Evolutionary conservation across 2,797 vertebrate genomes (phyloP), one percentile per base, ranked within the genome.

Genomic region (Acomys russatus): DNA sequence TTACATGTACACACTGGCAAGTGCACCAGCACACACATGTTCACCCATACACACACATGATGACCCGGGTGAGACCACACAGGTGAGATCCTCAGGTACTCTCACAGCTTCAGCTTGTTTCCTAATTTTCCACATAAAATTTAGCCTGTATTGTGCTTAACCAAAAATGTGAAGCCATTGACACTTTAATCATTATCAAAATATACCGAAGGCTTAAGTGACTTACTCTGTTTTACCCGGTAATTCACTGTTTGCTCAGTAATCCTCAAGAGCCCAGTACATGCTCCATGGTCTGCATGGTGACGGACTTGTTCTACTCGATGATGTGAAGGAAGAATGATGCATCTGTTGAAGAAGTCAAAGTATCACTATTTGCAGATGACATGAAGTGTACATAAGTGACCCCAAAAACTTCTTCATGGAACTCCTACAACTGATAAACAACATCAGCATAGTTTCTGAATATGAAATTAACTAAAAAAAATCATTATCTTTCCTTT

Each of bases 171-270:
- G 6, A 51, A 86, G 49, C 6, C 61, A 76, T 51, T 90, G 74
- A 91, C 86, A 92, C 25, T 91, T 96, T 94, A 97, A 96, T 96
- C 83, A 77, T 82, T 95, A 94, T 90, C 86, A 97, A 97, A 96
- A 96, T 94, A 95, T 96, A 76, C 94, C 78, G 83, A 95, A 92
- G 91, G 92, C 95, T 96, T 95, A 97, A 92, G 59, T 63, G 88
- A 94, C 14, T 96, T 84, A 54, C 59, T 84, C 64, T 87, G 14
- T 76, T 56, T 96, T 80, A 93, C 70, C 83, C 64, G 92, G 33
- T 91, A 92, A 97, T 70, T 87, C 83, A 63, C 56, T 92, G 59
- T 95, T 97, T 95, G 61, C 63, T 92, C 61, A 59, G 8, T 63
- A 83, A 73, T 94, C 22, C 76, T 70, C 56, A 44, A 35, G 20